Evolutionary conservation across 2,113 vertebrate genomes (phyloP).

Genomic region (Nyctereutes procyonoides): DNA sequence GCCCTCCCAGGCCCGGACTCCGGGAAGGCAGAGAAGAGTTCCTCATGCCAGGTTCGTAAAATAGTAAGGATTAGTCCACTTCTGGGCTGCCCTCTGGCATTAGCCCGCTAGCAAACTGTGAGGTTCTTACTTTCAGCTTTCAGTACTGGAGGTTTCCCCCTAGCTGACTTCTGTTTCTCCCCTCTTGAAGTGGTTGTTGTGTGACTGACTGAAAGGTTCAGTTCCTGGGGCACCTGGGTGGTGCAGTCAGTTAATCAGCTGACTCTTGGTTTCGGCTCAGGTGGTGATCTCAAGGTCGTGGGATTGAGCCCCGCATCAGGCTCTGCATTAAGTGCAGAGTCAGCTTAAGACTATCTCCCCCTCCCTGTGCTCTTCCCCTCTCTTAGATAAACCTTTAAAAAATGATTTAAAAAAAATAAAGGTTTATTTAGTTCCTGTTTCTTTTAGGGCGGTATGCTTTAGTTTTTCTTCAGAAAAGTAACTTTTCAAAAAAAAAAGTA

Average conservation of each 20-base stretch:
- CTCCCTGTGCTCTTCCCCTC: not conserved
- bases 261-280: not conserved
- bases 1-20: not conserved
- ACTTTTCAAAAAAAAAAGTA: slow-evolving; percentile 54
- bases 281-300: not conserved
- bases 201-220: slow-evolving; percentile 24
- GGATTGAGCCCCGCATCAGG: not conserved
- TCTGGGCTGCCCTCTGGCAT: not conserved
- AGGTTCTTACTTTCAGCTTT: not conserved
- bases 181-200: not conserved
- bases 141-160: not conserved
- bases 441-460: slow-evolving; percentile 24
- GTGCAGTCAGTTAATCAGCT: not conserved
- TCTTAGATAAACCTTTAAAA: not conserved
- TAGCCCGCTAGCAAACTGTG: not conserved
- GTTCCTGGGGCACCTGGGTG: not conserved
- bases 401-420: not conserved
- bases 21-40: not conserved
- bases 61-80: not conserved
- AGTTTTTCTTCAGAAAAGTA: slow-evolving; percentile 21
- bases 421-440: slow-evolving; percentile 48
- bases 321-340: not conserved
- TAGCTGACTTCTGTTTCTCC: not conserved
- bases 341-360: not conserved
- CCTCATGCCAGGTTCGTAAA: not conserved